phyloP scores from a whole-genome alignment of 2,113 vertebrate species.

The Misgurnus mizolepis region DNA sequence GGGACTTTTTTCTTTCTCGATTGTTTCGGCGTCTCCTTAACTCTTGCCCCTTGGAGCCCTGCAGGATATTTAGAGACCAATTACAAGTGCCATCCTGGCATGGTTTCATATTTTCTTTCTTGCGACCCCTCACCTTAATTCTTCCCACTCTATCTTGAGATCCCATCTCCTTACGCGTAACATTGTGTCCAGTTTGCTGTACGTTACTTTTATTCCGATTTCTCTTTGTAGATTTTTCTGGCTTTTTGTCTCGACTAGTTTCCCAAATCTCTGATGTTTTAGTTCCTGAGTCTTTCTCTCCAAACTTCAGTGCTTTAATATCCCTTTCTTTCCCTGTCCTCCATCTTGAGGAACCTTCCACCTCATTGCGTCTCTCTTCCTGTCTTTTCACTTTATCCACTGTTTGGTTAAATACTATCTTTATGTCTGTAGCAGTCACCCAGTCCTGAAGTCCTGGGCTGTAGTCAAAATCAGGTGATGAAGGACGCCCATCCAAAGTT shows the following conservation, averaged over 20 bases:
- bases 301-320: constrained; percentile 59
- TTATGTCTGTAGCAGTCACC: constrained; percentile 84
- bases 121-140: constrained; percentile 60
- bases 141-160: constrained; percentile 58
- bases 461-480: constrained; percentile 77
- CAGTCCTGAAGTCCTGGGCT: constrained; percentile 85
- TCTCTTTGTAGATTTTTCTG: constrained; percentile 61
- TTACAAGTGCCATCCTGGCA: constrained; percentile 65
- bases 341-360: constrained; percentile 59
- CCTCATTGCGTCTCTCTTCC: constrained; percentile 39
- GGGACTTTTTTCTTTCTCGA: constrained; percentile 43
- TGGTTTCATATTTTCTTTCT: constrained; percentile 63
- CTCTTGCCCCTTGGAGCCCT: constrained; percentile 63
- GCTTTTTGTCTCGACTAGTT: constrained; percentile 50
- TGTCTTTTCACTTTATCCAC: constrained; percentile 55
- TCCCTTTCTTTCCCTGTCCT: constrained; percentile 54
- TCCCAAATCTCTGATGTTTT: constrained; percentile 55
- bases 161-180: constrained; percentile 70
- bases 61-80: constrained; percentile 68
- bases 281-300: constrained; percentile 52
- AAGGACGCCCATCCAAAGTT: constrained; percentile 79
- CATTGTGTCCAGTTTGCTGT: constrained; percentile 70
- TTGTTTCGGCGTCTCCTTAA: constrained; percentile 76
- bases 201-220: constrained; percentile 61
- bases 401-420: constrained; percentile 72